Percentiles rank a stretch among this genome's conserved stretches.
phyloP scores from a whole-genome alignment of 2,113 vertebrate genomes.

The Enhydra lutris region DNA sequence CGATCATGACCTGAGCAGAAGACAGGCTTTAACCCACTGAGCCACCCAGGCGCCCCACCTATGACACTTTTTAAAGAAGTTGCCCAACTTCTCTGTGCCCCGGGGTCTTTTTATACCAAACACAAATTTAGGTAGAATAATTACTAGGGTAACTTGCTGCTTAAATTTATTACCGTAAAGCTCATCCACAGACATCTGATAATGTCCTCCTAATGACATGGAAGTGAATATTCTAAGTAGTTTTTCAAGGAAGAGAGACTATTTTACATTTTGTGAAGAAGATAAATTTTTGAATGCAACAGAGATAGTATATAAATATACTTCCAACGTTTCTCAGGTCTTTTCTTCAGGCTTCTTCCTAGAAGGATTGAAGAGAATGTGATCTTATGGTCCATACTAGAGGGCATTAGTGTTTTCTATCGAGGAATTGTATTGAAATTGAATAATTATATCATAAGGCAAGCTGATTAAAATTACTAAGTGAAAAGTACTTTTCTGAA shows the following conservation, averaged over 20 bases:
- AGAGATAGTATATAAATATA: neutral
- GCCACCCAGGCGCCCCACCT: too few relatives aligned
- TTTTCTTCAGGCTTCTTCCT: neutral
- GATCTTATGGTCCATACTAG: neutral
- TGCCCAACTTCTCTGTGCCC: neutral
- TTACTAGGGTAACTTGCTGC: neutral
- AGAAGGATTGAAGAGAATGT: neutral
- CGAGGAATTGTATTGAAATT: neutral
- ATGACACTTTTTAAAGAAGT: neutral
- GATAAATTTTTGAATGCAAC: conserved; percentile 15
- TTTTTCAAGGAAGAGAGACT: neutral
- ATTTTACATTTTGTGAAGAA: neutral
- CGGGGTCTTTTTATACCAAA: neutral
- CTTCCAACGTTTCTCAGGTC: neutral
- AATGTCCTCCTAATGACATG: neutral
- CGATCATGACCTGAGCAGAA: too few relatives aligned
- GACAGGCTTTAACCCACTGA: too few relatives aligned
- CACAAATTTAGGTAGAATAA: neutral
- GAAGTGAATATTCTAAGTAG: neutral
- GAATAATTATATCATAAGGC: neutral
- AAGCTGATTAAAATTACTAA: neutral
- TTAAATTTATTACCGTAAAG: neutral
- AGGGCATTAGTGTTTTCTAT: neutral
- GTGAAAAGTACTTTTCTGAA: conserved; percentile 3
- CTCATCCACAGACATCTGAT: neutral